Percentiles rank a stretch among this genome's conserved stretches.
These are phyloP conservation scores for Anodontia alba DNA, from an alignment of 2,888 invertebrate genomes.

Conservation along the genomic window DNA sequence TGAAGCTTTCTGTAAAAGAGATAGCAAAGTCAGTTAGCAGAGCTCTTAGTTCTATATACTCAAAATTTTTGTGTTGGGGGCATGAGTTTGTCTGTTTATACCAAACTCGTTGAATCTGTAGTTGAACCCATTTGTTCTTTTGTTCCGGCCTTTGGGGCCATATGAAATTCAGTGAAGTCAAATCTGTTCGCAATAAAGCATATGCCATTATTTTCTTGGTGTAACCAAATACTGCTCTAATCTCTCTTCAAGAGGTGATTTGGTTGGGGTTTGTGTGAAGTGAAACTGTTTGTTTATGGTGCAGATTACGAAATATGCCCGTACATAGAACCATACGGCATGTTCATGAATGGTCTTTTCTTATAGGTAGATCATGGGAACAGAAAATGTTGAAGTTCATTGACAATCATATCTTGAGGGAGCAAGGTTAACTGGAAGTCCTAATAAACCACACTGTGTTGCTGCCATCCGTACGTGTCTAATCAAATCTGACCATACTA, in stretches of 20 bases:
- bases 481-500: background rate
- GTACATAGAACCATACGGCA: background rate
- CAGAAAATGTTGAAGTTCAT: too few relatives aligned
- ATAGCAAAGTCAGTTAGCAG: too few relatives aligned
- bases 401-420: background rate
- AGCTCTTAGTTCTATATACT: background rate
- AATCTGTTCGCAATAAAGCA: background rate
- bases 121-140: slow-evolving; percentile 14
- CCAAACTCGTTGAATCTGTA: too few relatives aligned
- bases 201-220: slow-evolving; percentile 8
- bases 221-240: too few relatives aligned
- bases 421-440: background rate
- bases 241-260: background rate
- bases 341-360: too few relatives aligned
- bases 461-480: background rate
- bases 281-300: background rate
- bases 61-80: slow-evolving; percentile 1
- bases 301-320: background rate
- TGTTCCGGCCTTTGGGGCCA: background rate
- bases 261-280: slow-evolving; percentile 12
- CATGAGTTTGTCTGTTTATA: too few relatives aligned
- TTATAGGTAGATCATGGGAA: too few relatives aligned
- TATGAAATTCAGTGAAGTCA: too few relatives aligned
- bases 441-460: too few relatives aligned
- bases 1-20: too few relatives aligned